A percentile compares a stretch with the other conserved stretches of the same genome.
Conservation (phyloP, 2,113 vertebrate species). For the Panthera tigris region DNA sequence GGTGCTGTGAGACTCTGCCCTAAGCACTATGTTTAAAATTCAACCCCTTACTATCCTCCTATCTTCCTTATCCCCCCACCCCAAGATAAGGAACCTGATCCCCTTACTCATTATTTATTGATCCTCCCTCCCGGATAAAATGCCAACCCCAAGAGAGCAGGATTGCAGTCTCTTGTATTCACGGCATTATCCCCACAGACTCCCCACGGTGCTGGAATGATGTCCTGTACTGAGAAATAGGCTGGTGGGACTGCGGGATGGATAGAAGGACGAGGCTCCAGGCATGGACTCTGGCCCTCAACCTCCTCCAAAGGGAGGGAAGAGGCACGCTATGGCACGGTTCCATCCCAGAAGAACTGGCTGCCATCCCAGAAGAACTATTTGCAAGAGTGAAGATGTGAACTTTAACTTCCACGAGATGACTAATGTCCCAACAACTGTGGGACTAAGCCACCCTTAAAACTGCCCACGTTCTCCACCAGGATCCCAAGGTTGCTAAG, state of each 20-base stretch:
- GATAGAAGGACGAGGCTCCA: background rate
- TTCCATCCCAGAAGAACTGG: too few relatives aligned
- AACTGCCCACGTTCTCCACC: background rate
- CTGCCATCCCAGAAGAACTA: background rate
- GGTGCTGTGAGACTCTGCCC: background rate
- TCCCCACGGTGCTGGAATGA: background rate
- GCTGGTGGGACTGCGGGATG: background rate
- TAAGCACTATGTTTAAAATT: background rate
- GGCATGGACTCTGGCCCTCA: background rate
- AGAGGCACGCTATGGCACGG: accelerated
- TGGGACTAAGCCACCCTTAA: background rate
- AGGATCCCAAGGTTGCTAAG: background rate
- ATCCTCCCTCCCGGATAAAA: background rate
- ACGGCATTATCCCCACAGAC: background rate
- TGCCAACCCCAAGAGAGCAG: background rate
- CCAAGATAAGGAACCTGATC: background rate
- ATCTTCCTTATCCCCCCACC: background rate
- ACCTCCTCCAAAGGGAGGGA: background rate
- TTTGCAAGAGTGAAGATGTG: background rate
- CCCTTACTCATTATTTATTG: background rate
- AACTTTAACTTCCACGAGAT: background rate
- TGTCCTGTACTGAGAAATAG: background rate
- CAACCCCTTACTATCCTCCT: background rate
- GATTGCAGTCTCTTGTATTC: background rate
- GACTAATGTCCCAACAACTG: background rate